These are phyloP conservation scores for Trachelus iudaicus DNA, from an alignment of 2,888 invertebrate species.

Conservation along the genomic window DNA sequence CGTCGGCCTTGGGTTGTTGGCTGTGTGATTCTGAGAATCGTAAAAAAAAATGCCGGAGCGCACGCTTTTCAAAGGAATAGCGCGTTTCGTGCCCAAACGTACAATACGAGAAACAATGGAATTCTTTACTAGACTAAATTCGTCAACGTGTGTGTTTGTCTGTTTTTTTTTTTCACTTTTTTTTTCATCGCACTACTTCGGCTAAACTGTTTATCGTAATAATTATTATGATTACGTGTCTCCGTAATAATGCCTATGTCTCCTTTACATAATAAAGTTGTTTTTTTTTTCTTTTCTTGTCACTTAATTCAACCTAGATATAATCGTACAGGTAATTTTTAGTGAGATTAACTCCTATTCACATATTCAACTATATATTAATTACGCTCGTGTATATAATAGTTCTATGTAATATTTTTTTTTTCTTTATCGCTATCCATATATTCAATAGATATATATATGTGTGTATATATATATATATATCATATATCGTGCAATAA, in stretches of 20 bases:
- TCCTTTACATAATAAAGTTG: conserved; percentile 53
- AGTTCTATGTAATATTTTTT: conserved; percentile 46
- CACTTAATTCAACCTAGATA: conserved; percentile 35
- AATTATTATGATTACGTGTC: conserved; percentile 49
- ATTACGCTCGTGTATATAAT: conserved; percentile 61
- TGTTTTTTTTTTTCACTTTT: conserved; percentile 30
- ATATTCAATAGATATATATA: conserved; percentile 44
- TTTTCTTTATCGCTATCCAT: conserved; percentile 46
- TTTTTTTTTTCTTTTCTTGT: conserved; percentile 41
- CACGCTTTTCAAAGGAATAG: conserved; percentile 21
- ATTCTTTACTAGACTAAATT: conserved; percentile 20
- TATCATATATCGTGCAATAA: conserved; percentile 49
- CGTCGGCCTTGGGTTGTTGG: conserved; percentile 9
- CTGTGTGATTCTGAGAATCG: conserved; percentile 53
- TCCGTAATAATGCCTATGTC: conserved; percentile 55
- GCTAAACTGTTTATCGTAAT: conserved; percentile 44
- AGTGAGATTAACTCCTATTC: conserved; percentile 59
- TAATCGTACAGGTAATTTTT: conserved; percentile 42
- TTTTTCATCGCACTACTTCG: conserved; percentile 52
- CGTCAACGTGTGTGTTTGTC: conserved; percentile 41
- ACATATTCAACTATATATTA: conserved; percentile 60
- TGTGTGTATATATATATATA: conserved; percentile 25
- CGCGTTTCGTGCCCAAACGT: conserved; percentile 47
- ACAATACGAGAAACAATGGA: conserved; percentile 53
- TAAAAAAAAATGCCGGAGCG: conserved; percentile 46